Evolutionary conservation across 2,797 vertebrate species (phyloP), one percentile per base, ranked within the genome.

Genomic region (Fistularia tabacaria): DNA sequence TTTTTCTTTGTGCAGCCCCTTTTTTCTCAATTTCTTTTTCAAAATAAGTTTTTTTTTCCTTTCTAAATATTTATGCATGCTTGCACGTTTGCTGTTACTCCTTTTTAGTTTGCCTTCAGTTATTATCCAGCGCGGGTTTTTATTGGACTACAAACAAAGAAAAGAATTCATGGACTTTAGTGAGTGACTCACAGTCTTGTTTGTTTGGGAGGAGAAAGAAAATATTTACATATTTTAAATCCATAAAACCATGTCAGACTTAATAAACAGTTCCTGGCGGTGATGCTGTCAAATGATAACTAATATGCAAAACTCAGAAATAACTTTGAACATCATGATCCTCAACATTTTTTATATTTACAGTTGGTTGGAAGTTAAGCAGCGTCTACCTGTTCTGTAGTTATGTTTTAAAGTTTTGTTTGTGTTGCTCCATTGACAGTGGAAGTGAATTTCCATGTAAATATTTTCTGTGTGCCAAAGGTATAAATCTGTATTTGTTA

Each of bases 141-240:
- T 42, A 36, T 10, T 39, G 44, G 14, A 6, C 14, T 10, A 42
- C 10, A 42, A 25, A 25, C 25, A 25, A 25, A 25, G 25, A 25
- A 25, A 25, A 25, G 2, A n/a, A 25, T 25, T 25, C 25, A 25
- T 25, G 0, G 51, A 36, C 14, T 49, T 63, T 54, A 0, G 44
- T 49, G 3, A 69, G 76, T 59, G 51, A 71, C 69, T 60, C 42
- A 60, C 69, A 54, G 42, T 65, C 67, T 62, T 60, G 25, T 70
- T 36, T 51, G 59, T 74, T 77, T 79, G 66, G 53, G 49, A 69
- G 59, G 49, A 40, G 39, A 25, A 25, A 25, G 25, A n/a, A n/a
- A n/a, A n/a, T n/a, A n/a, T n/a, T 25, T 2, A 25, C 25, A n/a
- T 25, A 25, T 25, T 25, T 25, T 25, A 25, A 25, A 25, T 25